Conservation (phyloP, 2,888 invertebrate species). For the Hydrotaea diabolus region DNA sequence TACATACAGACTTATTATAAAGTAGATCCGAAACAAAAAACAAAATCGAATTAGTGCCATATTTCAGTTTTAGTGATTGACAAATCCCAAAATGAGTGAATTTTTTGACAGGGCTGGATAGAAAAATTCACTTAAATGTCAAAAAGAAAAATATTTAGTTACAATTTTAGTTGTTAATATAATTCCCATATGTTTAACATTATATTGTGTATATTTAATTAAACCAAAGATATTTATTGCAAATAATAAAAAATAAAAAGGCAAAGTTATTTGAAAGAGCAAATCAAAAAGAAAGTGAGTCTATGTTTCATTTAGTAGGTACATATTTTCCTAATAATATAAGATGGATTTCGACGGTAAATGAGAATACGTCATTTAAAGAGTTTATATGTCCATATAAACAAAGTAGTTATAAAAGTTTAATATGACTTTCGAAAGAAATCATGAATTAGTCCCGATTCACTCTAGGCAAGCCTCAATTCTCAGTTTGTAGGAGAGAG, state of each 20-base stretch:
- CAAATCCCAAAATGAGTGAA: conserved; percentile 51
- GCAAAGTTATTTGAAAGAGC: conserved; percentile 24
- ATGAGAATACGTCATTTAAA: too few species aligned
- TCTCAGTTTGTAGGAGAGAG: too few species aligned
- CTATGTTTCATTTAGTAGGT: neutral
- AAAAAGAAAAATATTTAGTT: neutral
- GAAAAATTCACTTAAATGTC: conserved; percentile 75
- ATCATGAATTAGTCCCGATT: too few species aligned
- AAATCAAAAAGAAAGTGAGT: neutral
- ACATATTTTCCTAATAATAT: too few species aligned
- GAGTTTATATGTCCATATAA: too few species aligned
- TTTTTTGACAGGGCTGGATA: conserved; percentile 80
- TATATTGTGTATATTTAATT: conserved; percentile 29
- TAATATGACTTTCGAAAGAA: too few species aligned
- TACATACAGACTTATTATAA: conserved; percentile 18
- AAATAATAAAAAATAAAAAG: conserved; percentile 32
- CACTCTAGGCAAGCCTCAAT: too few species aligned
- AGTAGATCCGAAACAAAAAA: conserved; percentile 16
- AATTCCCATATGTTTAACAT: conserved; percentile 45
- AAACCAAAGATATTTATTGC: conserved; percentile 40
- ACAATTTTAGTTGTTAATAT: conserved; percentile 42
- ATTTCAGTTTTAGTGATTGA: conserved; percentile 43
- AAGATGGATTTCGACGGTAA: too few species aligned
- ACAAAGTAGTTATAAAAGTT: too few species aligned
- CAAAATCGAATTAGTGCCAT: conserved; percentile 45